Evolutionary conservation across 2,113 vertebrate species (phyloP).

Genomic region (Excalfactoria chinensis): DNA sequence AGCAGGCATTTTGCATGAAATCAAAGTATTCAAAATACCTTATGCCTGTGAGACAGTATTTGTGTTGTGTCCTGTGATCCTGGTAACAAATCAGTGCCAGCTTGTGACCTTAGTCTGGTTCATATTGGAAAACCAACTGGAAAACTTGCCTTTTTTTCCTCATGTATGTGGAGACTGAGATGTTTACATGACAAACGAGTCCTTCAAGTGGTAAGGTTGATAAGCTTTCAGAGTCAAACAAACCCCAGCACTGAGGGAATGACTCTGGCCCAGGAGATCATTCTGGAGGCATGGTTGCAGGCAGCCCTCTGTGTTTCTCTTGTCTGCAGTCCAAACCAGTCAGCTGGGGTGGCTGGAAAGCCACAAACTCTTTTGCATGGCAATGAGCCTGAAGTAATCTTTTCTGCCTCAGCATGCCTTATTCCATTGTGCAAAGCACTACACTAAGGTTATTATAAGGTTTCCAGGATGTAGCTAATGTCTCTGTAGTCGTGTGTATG

Average conservation of each 20-base stretch:
- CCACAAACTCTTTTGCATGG: not conserved
- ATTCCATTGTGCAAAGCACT: not conserved
- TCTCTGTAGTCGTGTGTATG: fast-evolving
- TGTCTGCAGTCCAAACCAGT: not conserved
- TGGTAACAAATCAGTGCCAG: not conserved
- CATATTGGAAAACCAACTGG: not conserved
- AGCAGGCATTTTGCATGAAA: not conserved
- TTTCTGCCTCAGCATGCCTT: not conserved
- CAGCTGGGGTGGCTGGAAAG: not conserved
- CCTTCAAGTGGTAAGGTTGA: not conserved
- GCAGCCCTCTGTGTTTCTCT: not conserved
- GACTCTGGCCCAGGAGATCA: not conserved
- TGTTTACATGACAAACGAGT: not conserved
- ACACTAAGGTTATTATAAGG: not conserved
- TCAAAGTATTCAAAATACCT: not conserved
- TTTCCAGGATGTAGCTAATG: not conserved
- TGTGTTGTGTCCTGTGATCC: not conserved
- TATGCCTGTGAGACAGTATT: not conserved
- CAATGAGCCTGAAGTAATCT: not conserved
- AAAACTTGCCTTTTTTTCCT: not conserved
- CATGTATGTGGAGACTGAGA: fast-evolving
- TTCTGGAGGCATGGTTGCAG: not conserved
- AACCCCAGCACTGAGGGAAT: not conserved
- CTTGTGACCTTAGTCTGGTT: not conserved
- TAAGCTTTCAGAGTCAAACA: not conserved